Evolutionary conservation across 2,113 vertebrate genomes (phyloP).

Genomic region (Dipodomys spectabilis): DNA sequence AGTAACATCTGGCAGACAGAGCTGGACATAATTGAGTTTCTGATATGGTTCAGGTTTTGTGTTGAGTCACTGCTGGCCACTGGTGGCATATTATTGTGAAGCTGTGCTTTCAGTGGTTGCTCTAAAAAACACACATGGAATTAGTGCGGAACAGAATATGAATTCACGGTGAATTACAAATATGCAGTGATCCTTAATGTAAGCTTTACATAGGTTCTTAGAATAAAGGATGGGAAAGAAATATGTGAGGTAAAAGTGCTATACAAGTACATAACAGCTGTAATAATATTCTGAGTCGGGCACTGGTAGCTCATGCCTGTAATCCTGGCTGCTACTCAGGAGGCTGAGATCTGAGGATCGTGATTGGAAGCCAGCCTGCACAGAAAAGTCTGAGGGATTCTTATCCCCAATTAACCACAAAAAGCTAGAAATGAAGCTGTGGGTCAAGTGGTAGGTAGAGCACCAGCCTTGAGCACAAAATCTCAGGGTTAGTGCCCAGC

Average conservation of each 20-base stretch:
- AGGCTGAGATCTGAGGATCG: too few species aligned
- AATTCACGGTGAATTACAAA: background rate
- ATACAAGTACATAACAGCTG: background rate
- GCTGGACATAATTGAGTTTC: too few species aligned
- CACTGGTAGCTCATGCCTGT: too few species aligned
- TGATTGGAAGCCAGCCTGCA: too few species aligned
- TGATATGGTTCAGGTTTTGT: background rate
- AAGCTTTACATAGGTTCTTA: background rate
- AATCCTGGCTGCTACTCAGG: too few species aligned
- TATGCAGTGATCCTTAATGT: too few species aligned
- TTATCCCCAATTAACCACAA: too few species aligned
- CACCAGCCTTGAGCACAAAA: too few species aligned
- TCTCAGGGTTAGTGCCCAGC: too few species aligned
- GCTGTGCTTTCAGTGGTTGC: background rate
- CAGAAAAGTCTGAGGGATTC: too few species aligned
- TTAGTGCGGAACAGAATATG: background rate
- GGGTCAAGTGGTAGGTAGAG: too few species aligned
- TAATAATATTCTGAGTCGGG: background rate
- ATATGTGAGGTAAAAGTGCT: background rate
- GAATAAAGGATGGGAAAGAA: background rate
- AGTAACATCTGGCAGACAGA: background rate
- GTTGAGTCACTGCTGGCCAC: fast-evolving
- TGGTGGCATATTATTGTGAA: background rate
- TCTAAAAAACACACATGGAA: background rate
- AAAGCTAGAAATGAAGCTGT: too few species aligned